Evolutionary conservation across 2,113 vertebrate genomes (phyloP).

Genomic region (Pleuronectes platessa): DNA sequence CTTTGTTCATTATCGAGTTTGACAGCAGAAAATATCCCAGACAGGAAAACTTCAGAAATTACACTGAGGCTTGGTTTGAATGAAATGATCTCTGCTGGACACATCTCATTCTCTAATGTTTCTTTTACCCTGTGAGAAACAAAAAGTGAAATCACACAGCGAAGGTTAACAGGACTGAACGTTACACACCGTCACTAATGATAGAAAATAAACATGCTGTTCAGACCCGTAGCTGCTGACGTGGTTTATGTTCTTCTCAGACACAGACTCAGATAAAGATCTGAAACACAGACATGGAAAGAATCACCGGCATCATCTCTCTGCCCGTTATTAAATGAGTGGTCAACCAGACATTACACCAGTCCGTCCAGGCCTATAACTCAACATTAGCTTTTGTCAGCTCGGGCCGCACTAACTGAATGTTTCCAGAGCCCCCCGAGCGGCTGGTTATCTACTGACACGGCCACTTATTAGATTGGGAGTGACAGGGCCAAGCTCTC

Average conservation of each 20-base stretch:
- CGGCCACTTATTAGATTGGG: slow-evolving; percentile 70
- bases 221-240: slow-evolving; percentile 35
- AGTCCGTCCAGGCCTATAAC: slow-evolving; percentile 34
- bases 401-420: slow-evolving; percentile 63
- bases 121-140: background rate
- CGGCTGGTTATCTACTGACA: slow-evolving; percentile 71
- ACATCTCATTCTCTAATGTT: no score
- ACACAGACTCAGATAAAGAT: slow-evolving; percentile 48
- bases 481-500: slow-evolving; percentile 75
- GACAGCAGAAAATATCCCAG: background rate
- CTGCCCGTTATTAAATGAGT: slow-evolving; percentile 67
- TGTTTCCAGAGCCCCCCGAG: slow-evolving; percentile 68
- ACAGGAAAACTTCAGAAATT: no score
- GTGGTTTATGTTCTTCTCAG: slow-evolving; percentile 35
- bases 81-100: no score
- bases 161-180: background rate
- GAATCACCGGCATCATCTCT: slow-evolving; percentile 36
- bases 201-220: background rate
- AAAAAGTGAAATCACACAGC: background rate
- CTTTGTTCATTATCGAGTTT: no score
- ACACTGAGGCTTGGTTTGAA: no score
- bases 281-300: slow-evolving; percentile 45
- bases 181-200: background rate
- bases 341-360: slow-evolving; percentile 45
- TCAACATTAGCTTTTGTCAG: slow-evolving; percentile 70